Base-by-base conservation (phyloP, 2,113 vertebrate genomes). In the Girardinichthys multiradiatus region DNA sequence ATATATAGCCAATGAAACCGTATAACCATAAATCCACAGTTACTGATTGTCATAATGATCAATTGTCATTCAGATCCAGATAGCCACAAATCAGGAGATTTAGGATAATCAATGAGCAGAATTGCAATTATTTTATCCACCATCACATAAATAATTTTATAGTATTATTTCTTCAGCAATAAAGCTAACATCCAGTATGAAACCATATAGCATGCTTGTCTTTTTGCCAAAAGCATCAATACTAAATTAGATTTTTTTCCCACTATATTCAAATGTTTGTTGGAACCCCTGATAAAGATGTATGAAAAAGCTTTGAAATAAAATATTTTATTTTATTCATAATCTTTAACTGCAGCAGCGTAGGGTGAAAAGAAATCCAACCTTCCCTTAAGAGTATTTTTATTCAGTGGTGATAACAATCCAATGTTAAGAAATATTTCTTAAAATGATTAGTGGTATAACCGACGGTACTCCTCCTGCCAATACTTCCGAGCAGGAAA, bases 201-300 rank as follows among this genome's bases (percentile, higher is more conserved):
- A 54, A 54, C 48, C 48, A 54, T 8, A n/a, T 24, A 54, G n/a
- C 48, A 64, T 24, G 11, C 7, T 2, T 26, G 51, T 76, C 79
- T 80, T 69, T 79, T 87, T 83, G 26, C 81, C 79, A 82, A 78
- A 76, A 84, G 76, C 81, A 80, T 74, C 76, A 33, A 26, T 11
- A 27, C 8, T 12, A n/a, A 3, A 2, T 69, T 19, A 26, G 1
- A 42, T 17, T 1, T 17, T 4, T 3, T 68, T 14, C 37, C 1
- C 10, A 7, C 17, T n/a, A n/a, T 54, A 54, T 24, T 24, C 7
- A 54, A 21, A 51, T 24, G 19, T 10, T 24, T 54, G 2, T 9
- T 21, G 48, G 21, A 1, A n/a, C 5, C 0, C 48, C 21, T n/a
- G 21, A 51, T n/a, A n/a, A 51, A 54, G 48, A 54, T 54, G 48